These are phyloP conservation scores for Timema cristinae DNA, from an alignment of 2,888 invertebrate species.

Conservation along the genomic window DNA sequence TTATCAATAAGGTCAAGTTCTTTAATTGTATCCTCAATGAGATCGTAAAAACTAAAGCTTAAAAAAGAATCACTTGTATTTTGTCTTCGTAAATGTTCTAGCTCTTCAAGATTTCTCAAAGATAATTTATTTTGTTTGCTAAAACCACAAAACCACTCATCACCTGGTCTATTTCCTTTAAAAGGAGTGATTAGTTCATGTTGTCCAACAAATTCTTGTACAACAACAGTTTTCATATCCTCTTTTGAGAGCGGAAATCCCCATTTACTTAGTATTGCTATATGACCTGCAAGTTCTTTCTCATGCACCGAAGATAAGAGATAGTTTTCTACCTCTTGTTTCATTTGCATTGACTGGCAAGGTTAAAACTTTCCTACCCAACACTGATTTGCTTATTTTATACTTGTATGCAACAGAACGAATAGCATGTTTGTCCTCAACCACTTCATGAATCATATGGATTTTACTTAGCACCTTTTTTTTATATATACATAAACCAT, in stretches of 20 bases:
- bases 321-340: neutral
- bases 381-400: neutral
- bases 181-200: neutral
- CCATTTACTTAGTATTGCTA: neutral
- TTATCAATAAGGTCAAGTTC: neutral
- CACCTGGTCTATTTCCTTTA: neutral
- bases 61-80: constrained; percentile 1
- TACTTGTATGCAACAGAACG: neutral
- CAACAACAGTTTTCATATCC: constrained; percentile 4
- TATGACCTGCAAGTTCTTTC: neutral
- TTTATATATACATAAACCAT: neutral
- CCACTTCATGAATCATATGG: no score
- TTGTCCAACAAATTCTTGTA: constrained; percentile 2
- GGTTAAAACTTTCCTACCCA: neutral
- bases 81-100: neutral
- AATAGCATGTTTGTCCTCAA: neutral
- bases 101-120: neutral
- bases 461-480: no score
- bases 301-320: neutral
- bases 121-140: neutral
- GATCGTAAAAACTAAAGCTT: neutral
- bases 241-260: neutral
- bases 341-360: neutral
- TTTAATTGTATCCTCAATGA: neutral
- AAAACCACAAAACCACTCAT: neutral